Base-by-base conservation (phyloP, 2,797 vertebrate genomes). In the Hypotaenidia okinawae region DNA sequence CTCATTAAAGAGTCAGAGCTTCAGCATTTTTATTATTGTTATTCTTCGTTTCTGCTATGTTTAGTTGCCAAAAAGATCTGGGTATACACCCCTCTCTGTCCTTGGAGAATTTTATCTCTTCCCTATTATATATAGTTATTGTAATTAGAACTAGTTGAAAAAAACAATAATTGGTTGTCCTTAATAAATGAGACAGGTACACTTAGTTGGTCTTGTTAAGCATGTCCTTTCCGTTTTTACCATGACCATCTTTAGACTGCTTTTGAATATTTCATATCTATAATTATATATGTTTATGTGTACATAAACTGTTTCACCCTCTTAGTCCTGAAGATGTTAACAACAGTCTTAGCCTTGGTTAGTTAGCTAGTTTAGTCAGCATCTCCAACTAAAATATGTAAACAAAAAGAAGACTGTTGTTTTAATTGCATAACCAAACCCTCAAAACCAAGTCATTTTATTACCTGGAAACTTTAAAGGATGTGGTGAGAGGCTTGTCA, bases 401-500 rank as follows among this genome's bases (percentile, higher is more conserved):
- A 89, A 73, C 10, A 52, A 30, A 47, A 82, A 52, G 18, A 58
- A 23, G 49, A 37, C 35, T 93, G 74, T 83, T 90, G n/a, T 33
- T 68, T 77, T 63, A 61, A 51, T 88, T 93, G 90, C 66, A 19
- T 82, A 93, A 92, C 43, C 25, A 27, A 97, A 96, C 85, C 81
- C 68, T 86, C 72, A 95, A 95, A 93, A 27, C 55, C 75, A 82
- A 83, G 62, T 41, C 30, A 66, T 78, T 94, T 89, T 92, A 76
- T 86, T 87, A 84, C 55, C 47, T 96, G 78, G 78, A 90, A 90
- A 78, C 47, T 78, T 87, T 81, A 86, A 86, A 96, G 97, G 97
- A 97, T 97, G 95, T 97, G 96, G 95, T 89, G 62, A 93, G 88
- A 94, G 66, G 45, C 91, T 63, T 73, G 93, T 94, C 98, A 97